Evolutionary conservation across 2,888 invertebrate species (phyloP), one percentile per base, ranked within the genome.

Genomic region (Erebia epiphron): DNA sequence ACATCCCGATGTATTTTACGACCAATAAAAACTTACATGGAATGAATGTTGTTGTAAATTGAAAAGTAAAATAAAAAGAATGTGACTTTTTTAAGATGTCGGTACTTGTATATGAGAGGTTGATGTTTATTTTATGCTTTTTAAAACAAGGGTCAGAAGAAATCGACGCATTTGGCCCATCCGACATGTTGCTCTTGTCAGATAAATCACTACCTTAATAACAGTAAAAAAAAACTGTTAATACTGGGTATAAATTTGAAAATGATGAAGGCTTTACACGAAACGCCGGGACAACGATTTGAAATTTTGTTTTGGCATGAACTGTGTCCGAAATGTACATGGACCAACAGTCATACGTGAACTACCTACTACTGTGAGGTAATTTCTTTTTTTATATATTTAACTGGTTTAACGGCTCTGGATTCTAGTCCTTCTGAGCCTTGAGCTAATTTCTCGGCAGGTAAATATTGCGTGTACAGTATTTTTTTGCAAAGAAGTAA

Each of bases 131-230:
- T 86, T 86, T 84, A 87, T 85, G 82, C 81, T 79, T 77, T 77
- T 79, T 83, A 83, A 88, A 91, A 91, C 90, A 91, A 89, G 90
- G 86, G 82, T 85, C 86, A 74, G 79, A 79, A 82, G 82, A 81
- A 82, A 84, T 85, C 84, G 85, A 85, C 83, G 88, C 90, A 88
- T 90, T 89, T 87, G 88, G 84, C 78, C 85, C 86, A 86, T 82
- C 83, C 85, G 82, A 84, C 86, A 84, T 86, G 88, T 86, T 80
- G 76, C 77, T 77, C 80, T 82, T 85, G 88, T 88, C 87, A 84
- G 81, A 92, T 92, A 92, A 92, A 92, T 91, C 91, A 90, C 84
- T 80, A 79, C 79, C 80, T 83, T 87, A 86, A 88, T 89, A 90
- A 89, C 87, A 86, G 85, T 83, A 88, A 86, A 86, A n/a, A 21